Evolutionary conservation across 2,797 vertebrate species (phyloP), one percentile per base, ranked within the genome.

Genomic region (Triplophysa bombifrons): DNA sequence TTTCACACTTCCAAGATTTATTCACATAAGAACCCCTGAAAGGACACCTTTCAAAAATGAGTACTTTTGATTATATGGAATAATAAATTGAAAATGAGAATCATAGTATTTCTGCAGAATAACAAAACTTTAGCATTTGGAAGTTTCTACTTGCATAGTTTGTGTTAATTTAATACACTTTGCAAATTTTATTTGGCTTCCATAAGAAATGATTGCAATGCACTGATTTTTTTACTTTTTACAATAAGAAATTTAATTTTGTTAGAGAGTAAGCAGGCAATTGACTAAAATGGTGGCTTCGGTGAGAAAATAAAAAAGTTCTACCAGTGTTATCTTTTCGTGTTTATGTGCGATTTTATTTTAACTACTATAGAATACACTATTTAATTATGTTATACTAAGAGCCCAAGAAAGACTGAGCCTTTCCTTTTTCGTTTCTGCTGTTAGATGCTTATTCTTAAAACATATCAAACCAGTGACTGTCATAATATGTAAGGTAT

Each of bases 291-390:
- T 22, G 50, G 56, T 77, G 53, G 53, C 63, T 71, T 76, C 71
- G 65, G 58, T 67, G 69, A 64, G 76, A 74, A 60, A 85, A 85
- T 85, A 85, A 85, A 84, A 34, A 55, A 22, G 61, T 64, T 84
- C 50, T 73, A 63, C 67, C 71, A 72, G 53, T 71, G 67, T 4
- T n/a, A 30, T 30, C 30, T 30, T 30, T 30, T 30, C 30, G 17
- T 50, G 13, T 50, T 13, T 64, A 30, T 4, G 9, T 17, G 44
- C 13, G 14, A 13, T 55, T 44, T 5, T 13, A 25, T 7, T 10
- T 19, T 19, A 55, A 55, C n/a, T 10, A 20, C n/a, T 19, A 55
- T 20, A n/a, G n/a, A 20, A n/a, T 20, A 10, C 1, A n/a, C n/a
- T 55, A 19, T 19, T 30, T 30, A 30, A 30, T 30, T 16, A 16